Evolutionary conservation across 2,888 invertebrate genomes (phyloP).

Genomic region (Prosopocoilus inquinatus): DNA sequence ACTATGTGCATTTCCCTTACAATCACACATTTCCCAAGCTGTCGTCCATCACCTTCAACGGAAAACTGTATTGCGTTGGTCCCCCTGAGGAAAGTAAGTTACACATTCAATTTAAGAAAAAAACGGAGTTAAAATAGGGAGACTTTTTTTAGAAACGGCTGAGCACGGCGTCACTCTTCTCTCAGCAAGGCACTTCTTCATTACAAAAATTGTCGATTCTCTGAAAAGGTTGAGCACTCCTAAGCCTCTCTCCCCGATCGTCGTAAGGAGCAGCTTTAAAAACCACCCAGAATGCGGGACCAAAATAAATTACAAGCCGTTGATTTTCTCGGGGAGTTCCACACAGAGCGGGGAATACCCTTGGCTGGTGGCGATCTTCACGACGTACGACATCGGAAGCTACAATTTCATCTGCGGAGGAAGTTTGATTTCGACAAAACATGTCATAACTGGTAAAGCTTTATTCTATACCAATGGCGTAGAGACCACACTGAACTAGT

Average conservation of each 20-base stretch:
- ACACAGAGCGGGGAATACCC: constrained; percentile 19
- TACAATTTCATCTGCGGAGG: constrained; percentile 15
- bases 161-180: too few species aligned
- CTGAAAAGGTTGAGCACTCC: not conserved
- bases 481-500: too few species aligned
- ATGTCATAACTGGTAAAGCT: constrained; percentile 12
- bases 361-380: constrained; percentile 23
- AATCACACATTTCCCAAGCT: constrained; percentile 5
- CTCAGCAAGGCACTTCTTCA: too few species aligned
- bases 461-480: too few species aligned
- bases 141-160: too few species aligned
- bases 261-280: not conserved
- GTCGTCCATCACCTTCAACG: constrained; percentile 7
- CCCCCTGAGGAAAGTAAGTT: not conserved
- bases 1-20: constrained; percentile 11
- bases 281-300: constrained; percentile 1
- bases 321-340: constrained; percentile 17
- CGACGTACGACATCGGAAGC: not conserved
- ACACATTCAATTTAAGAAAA: not conserved
- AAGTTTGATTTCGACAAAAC: constrained; percentile 6
- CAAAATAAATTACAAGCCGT: constrained; percentile 9
- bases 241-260: not conserved
- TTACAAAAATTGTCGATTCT: too few species aligned
- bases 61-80: constrained; percentile 8
- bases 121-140: too few species aligned